Percentiles rank a stretch among this genome's conserved stretches.
Evolutionary conservation across 1,140 invertebrate species (phyloP).

Genomic region (Drosophila watanabei): DNA sequence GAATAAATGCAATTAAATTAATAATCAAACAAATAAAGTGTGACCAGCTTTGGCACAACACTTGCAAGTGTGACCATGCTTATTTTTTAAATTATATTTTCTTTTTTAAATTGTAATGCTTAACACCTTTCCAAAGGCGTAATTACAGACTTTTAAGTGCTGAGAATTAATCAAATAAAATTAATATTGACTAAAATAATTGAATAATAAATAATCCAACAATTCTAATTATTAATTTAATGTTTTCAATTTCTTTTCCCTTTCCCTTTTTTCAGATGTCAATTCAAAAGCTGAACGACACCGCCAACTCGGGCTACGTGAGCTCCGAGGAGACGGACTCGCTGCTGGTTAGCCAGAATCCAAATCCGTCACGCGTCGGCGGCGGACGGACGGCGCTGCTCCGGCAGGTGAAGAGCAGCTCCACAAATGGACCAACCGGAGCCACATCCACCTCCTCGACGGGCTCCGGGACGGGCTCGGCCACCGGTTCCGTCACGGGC

Average conservation of each 20-base stretch:
- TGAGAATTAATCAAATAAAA: no score
- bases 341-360: conserved; percentile 87
- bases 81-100: no score
- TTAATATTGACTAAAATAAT: no score
- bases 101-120: no score
- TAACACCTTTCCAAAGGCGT: no score
- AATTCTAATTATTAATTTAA: not conserved
- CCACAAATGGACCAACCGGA: conserved; percentile 86
- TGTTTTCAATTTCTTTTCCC: not conserved
- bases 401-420: conserved; percentile 74
- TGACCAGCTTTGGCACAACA: no score
- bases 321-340: conserved; percentile 93
- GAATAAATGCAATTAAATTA: no score
- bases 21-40: no score
- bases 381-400: conserved; percentile 60
- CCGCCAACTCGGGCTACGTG: conserved; percentile 88
- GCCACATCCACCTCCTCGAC: conserved; percentile 84
- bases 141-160: no score
- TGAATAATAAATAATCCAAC: no score
- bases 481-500: conserved; percentile 9
- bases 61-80: no score
- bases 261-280: conserved; percentile 83
- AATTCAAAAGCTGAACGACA: conserved; percentile 86
- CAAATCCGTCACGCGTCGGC: conserved; percentile 66
- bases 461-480: conserved; percentile 49